Evolutionary conservation across 2,888 invertebrate species (phyloP), one percentile per base, ranked within the genome.

Genomic region (Polymixis flavicincta): DNA sequence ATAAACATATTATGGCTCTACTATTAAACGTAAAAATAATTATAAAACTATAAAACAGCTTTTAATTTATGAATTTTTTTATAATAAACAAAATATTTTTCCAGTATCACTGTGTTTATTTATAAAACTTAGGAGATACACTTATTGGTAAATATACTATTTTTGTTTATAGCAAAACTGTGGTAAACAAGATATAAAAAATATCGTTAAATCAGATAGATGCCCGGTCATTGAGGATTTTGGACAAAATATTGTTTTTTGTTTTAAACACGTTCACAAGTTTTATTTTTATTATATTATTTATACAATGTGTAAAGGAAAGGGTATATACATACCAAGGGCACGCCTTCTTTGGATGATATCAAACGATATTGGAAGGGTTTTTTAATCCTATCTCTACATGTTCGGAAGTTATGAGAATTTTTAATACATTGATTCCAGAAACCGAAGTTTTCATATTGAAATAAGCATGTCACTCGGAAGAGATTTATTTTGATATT

Each of bases 21-120:
- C 54, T 72, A 65, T 14, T 37, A 72, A 77, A 80, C 52, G 22
- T 72, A 48, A 48, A 76, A 59, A 28, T 59, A 64, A 64, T 59
- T 0, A 45, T 37, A 28, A 64, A 54, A 65, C 74, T 52, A 73
- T 48, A 60, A n/a, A 80, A 80, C 28, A 77, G 45, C 1, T 60
- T 73, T 14, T 72, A 64, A 80, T 79, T 80, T 71, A 78, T 5
- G 71, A 71, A 50, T 71, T 11, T 55, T 78, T 55, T 78, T 50
- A 22, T 54, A 14, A 42, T 42, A 22, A 45, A 55, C n/a, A 42
- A 25, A 37, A 17, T 32, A 42, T 60, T 54, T 65, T 54, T 65
- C 48, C 64, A 60, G 54, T n/a, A 42, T 28, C 13, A 13, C 60
- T 54, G 52, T 50, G 78, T 64, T 72, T 77, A 19, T 64, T 64